Evolutionary conservation across 2,888 invertebrate species (phyloP).

Genomic region (Andrena hattorfiana): DNA sequence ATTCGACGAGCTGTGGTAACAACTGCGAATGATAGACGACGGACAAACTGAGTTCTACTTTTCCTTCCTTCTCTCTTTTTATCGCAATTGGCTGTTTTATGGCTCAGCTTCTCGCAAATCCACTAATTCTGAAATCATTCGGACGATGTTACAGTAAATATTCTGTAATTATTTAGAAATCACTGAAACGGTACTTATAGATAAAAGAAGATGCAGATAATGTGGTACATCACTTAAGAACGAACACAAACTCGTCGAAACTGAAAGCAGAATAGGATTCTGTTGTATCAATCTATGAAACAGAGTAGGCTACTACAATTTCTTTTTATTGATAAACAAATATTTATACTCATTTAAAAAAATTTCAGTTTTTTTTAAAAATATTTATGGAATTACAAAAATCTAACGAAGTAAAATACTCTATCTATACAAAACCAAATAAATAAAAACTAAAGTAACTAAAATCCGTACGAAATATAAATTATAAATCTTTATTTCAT

Average conservation of each 20-base stretch:
- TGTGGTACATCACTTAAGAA: too few species aligned
- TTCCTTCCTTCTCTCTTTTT: neutral
- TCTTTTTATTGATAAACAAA: too few species aligned
- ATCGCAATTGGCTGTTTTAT: neutral
- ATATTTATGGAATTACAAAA: too few species aligned
- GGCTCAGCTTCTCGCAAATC: neutral
- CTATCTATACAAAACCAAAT: too few species aligned
- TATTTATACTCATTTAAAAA: too few species aligned
- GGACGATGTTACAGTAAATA: neutral
- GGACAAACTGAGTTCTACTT: neutral
- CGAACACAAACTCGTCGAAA: neutral
- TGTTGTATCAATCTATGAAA: neutral
- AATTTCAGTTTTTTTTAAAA: too few species aligned
- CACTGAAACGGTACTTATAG: neutral
- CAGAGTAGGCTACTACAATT: neutral
- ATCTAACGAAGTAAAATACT: too few species aligned
- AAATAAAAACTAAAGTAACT: too few species aligned
- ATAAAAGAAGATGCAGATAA: neutral
- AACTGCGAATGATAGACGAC: neutral
- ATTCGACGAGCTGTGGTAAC: neutral
- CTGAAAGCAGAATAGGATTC: neutral
- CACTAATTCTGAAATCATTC: neutral
- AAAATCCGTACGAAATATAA: too few species aligned
- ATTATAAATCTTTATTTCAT: too few species aligned
- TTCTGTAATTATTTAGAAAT: neutral